phyloP scores from a whole-genome alignment of 2,888 invertebrate species.

The Dendrolimus houi region DNA sequence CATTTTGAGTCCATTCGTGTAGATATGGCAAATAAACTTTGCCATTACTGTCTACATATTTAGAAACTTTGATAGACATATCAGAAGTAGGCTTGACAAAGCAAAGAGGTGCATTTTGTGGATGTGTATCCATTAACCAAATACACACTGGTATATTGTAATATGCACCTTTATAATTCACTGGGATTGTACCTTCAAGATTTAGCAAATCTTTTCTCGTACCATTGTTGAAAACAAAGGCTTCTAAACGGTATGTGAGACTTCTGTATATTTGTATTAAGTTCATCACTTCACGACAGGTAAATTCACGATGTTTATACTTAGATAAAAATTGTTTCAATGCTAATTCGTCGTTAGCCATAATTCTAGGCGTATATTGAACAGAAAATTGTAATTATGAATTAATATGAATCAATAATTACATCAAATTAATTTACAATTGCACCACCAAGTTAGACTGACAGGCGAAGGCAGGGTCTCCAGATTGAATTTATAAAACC shows the following conservation, averaged over 20 bases:
- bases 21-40: conserved; percentile 97
- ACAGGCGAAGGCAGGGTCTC: too few species aligned
- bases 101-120: conserved; percentile 95
- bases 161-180: conserved; percentile 88
- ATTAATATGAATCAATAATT: background rate
- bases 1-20: conserved; percentile 91
- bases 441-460: too few species aligned
- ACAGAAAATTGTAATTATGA: background rate
- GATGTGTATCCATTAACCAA: conserved; percentile 98
- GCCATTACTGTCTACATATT: conserved; percentile 96
- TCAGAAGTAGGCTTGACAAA: conserved; percentile 95
- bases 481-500: too few species aligned
- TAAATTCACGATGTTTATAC: conserved; percentile 64
- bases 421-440: too few species aligned
- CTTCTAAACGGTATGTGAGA: conserved; percentile 61
- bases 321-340: conserved; percentile 58
- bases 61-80: conserved; percentile 97
- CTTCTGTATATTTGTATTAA: conserved; percentile 62
- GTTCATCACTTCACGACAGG: conserved; percentile 60
- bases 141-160: conserved; percentile 98
- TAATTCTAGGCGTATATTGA: conserved; percentile 11
- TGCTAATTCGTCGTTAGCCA: conserved; percentile 61
- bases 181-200: conserved; percentile 94
- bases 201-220: conserved; percentile 86
- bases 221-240: conserved; percentile 92